Conservation (phyloP, 2,888 invertebrate species). For the Rhogogaster chlorosoma region DNA sequence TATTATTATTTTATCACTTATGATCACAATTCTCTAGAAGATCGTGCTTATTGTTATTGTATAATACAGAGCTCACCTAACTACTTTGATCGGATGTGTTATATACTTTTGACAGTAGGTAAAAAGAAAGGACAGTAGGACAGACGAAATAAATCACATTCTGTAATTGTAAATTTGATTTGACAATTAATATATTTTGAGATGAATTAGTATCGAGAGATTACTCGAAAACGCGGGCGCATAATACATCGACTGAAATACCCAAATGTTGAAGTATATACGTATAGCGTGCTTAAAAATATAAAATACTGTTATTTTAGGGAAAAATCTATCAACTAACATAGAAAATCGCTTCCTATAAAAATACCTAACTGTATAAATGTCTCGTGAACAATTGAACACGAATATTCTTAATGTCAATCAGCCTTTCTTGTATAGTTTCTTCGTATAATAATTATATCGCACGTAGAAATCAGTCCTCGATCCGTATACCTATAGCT, state of each 20-base stretch:
- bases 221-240: neutral
- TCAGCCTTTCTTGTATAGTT: conserved; percentile 1
- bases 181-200: neutral
- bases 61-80: neutral
- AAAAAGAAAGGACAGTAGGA: no score
- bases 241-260: neutral
- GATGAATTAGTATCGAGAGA: neutral
- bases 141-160: no score
- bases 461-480: conserved; percentile 15
- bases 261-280: neutral
- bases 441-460: neutral
- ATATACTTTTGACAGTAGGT: neutral
- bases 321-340: conserved; percentile 25
- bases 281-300: conserved; percentile 3
- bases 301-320: conserved; percentile 18
- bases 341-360: neutral
- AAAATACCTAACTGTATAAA: conserved; percentile 13
- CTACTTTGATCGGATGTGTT: neutral
- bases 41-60: neutral
- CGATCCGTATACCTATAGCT: neutral
- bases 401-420: conserved; percentile 21
- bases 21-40: conserved; percentile 34
- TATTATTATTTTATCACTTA: conserved; percentile 19
- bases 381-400: neutral
- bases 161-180: neutral